Evolutionary conservation across 2,888 invertebrate genomes (phyloP).

Genomic region (Mythimna pallens): DNA sequence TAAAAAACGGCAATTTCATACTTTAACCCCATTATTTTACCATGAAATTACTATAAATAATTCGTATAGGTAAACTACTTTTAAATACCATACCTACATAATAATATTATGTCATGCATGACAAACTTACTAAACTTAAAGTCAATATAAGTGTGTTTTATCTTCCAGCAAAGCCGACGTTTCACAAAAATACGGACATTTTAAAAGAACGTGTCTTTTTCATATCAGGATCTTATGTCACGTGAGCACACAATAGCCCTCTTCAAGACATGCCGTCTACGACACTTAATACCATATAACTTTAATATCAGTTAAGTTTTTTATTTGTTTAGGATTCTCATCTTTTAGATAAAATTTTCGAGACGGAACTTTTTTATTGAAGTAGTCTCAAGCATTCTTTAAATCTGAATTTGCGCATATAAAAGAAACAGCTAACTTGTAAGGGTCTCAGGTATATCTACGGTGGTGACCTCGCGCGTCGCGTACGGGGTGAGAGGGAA

Average conservation of each 20-base stretch:
- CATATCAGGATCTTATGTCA: constrained; percentile 22
- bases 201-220: not conserved
- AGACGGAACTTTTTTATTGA: not conserved
- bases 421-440: too few relatives aligned
- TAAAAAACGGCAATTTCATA: too few relatives aligned
- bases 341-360: not conserved
- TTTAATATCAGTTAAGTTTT: constrained; percentile 28
- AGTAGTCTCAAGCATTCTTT: too few relatives aligned
- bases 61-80: too few relatives aligned
- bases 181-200: not conserved
- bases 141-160: not conserved
- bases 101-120: too few relatives aligned
- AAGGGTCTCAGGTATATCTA: too few relatives aligned
- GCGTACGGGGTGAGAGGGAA: too few relatives aligned
- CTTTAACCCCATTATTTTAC: too few relatives aligned
- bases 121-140: not conserved
- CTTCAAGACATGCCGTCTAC: not conserved
- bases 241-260: constrained; percentile 9
- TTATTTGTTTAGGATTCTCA: constrained; percentile 25
- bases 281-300: constrained; percentile 6
- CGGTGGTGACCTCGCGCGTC: too few relatives aligned
- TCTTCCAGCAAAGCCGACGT: not conserved
- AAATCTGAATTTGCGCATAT: not conserved
- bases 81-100: too few relatives aligned
- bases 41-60: too few relatives aligned